These are phyloP conservation scores for Leptinotarsa lineolata DNA, from an alignment of 1,140 invertebrate species.

Conservation along the genomic window DNA sequence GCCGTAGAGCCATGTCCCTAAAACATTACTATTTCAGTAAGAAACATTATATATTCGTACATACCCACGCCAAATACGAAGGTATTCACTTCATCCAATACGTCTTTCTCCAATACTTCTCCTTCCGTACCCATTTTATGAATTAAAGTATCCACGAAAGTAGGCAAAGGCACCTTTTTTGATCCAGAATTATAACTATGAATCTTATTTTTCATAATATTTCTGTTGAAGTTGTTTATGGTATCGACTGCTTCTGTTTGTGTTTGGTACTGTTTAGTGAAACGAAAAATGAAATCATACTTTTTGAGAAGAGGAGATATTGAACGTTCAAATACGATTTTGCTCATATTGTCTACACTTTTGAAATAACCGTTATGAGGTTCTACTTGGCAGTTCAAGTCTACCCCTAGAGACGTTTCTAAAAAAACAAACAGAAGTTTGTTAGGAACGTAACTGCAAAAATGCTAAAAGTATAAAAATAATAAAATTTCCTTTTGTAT, in stretches of 20 bases:
- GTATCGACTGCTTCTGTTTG: not conserved
- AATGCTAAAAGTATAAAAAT: too few species aligned
- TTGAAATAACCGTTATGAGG: not conserved
- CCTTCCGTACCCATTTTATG: not conserved
- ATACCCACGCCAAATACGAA: slow-evolving; percentile 66
- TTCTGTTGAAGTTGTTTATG: not conserved
- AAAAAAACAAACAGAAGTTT: not conserved
- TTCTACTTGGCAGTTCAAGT: not conserved
- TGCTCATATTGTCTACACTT: slow-evolving; percentile 16
- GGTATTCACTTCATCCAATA: slow-evolving; percentile 64
- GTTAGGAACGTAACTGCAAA: too few species aligned
- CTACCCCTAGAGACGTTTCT: slow-evolving; percentile 24
- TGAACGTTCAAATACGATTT: not conserved
- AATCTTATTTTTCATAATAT: not conserved
- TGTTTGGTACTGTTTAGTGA: not conserved
- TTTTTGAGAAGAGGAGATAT: slow-evolving; percentile 1
- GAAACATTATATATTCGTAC: not conserved
- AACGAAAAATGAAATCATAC: not conserved
- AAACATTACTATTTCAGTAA: not conserved
- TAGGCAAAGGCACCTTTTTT: not conserved
- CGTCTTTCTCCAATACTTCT: slow-evolving; percentile 56
- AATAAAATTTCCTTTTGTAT: too few species aligned
- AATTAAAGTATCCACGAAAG: not conserved
- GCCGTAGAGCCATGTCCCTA: slow-evolving; percentile 47
- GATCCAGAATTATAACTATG: not conserved